Conservation (phyloP, 2,113 vertebrate genomes). For the Stigmatopora argus region DNA sequence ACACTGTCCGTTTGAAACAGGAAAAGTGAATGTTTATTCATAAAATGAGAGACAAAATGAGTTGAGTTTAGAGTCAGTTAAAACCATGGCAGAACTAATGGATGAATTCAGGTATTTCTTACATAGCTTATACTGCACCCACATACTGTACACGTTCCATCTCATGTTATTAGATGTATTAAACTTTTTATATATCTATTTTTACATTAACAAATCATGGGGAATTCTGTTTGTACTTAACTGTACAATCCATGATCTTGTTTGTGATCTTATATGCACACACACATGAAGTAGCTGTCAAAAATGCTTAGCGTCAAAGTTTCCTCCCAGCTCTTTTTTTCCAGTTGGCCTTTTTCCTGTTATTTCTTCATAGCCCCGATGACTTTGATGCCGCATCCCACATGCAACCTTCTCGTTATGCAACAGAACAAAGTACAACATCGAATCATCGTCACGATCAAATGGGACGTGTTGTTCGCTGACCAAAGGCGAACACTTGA, state of each 20-base stretch:
- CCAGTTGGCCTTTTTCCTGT: slow-evolving; percentile 41
- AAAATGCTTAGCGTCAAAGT: slow-evolving; percentile 26
- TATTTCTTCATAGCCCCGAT: slow-evolving; percentile 12
- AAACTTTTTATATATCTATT: background rate
- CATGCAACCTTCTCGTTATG: slow-evolving; percentile 26
- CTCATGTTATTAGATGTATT: too few species aligned
- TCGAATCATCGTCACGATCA: background rate
- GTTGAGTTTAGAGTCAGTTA: background rate
- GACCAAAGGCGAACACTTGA: background rate
- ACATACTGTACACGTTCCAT: background rate
- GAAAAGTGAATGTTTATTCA: background rate
- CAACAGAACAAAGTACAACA: slow-evolving; percentile 27
- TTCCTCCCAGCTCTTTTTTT: slow-evolving; percentile 41
- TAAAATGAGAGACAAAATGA: background rate
- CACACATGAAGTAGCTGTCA: slow-evolving; percentile 49
- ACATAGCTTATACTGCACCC: background rate
- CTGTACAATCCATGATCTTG: background rate
- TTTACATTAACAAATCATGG: background rate
- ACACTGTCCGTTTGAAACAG: too few species aligned
- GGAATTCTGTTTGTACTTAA: background rate
- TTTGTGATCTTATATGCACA: slow-evolving; percentile 6
- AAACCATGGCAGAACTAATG: too few species aligned
- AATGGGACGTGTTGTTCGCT: background rate
- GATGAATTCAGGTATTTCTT: background rate
- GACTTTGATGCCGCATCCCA: slow-evolving; percentile 28